A percentile compares a stretch with the other conserved stretches of the same genome.
Conservation (phyloP, 1,140 invertebrate species). For the Zaprionus africanus region DNA sequence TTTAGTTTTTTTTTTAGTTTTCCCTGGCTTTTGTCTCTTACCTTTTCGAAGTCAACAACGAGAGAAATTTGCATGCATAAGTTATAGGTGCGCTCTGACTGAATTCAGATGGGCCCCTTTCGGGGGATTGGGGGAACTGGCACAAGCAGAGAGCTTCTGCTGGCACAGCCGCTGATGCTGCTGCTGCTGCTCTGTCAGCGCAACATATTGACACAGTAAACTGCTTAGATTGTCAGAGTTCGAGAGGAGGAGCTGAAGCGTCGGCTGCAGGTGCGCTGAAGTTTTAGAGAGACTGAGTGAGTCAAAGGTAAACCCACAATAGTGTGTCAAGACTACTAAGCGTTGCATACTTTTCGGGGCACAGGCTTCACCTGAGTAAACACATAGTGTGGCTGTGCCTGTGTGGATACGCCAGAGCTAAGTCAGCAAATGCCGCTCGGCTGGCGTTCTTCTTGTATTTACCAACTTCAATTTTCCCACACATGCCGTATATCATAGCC, state of each 20-base stretch:
- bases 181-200: constrained; percentile 40
- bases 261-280: constrained; percentile 64
- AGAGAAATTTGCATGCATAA: constrained; percentile 77
- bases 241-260: constrained; percentile 47
- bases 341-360: constrained; percentile 48
- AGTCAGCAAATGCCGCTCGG: constrained; percentile 29
- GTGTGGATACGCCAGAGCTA: constrained; percentile 11
- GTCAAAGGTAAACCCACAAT: constrained; percentile 55
- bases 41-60: constrained; percentile 64
- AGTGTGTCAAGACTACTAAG: constrained; percentile 48
- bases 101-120: constrained; percentile 9
- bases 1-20: constrained; percentile 24
- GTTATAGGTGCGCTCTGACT: constrained; percentile 59
- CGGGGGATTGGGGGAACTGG: constrained; percentile 25
- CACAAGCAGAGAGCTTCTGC: constrained; percentile 51
- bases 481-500: constrained; percentile 44
- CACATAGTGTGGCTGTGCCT: background rate
- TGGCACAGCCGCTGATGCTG: constrained; percentile 2
- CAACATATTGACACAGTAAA: constrained; percentile 81
- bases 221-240: constrained; percentile 81
- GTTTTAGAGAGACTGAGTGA: constrained; percentile 60
- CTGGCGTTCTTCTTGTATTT: constrained; percentile 23
- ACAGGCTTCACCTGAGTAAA: constrained; percentile 1
- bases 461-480: constrained; percentile 32
- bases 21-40: constrained; percentile 61